Percentiles rank a stretch among this genome's conserved stretches.
These are phyloP conservation scores for Borostomias antarcticus DNA, from an alignment of 2,797 vertebrate genomes.

Conservation along the genomic window DNA sequence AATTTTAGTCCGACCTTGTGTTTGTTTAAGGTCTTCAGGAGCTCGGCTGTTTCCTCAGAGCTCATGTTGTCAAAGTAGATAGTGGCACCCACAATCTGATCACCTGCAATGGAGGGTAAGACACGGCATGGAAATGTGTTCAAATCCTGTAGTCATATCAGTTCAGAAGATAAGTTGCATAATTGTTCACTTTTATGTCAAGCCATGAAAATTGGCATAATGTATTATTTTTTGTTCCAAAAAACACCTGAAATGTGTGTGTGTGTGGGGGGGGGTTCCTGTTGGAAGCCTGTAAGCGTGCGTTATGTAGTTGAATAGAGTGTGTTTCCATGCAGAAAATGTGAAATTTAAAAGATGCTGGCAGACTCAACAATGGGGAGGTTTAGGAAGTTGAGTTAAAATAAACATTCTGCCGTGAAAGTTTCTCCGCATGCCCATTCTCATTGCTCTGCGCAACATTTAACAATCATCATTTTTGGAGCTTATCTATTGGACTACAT, in stretches of 20 bases:
- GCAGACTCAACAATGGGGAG: background rate
- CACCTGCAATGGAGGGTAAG: constrained; percentile 72
- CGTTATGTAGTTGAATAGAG: too few species aligned
- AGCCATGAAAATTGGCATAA: too few species aligned
- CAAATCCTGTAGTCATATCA: background rate
- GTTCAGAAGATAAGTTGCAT: background rate
- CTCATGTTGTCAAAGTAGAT: constrained; percentile 95
- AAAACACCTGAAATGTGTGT: too few species aligned
- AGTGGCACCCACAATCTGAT: constrained; percentile 94
- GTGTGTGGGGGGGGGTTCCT: too few species aligned
- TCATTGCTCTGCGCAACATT: too few species aligned
- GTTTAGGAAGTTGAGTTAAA: background rate
- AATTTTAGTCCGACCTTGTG: constrained; percentile 93
- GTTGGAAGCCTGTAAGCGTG: too few species aligned
- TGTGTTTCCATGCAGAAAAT: background rate
- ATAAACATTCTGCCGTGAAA: background rate
- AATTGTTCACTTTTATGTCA: too few species aligned
- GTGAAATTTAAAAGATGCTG: background rate
- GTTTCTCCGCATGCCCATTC: too few species aligned
- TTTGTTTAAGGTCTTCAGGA: constrained; percentile 86
- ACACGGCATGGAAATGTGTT: constrained; percentile 17
- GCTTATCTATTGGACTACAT: too few species aligned
- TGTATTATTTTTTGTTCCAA: too few species aligned
- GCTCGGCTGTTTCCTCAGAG: constrained; percentile 86
- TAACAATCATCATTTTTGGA: too few species aligned